phyloP scores from a whole-genome alignment of 2,113 vertebrate species.

The Anguilla japonica region DNA sequence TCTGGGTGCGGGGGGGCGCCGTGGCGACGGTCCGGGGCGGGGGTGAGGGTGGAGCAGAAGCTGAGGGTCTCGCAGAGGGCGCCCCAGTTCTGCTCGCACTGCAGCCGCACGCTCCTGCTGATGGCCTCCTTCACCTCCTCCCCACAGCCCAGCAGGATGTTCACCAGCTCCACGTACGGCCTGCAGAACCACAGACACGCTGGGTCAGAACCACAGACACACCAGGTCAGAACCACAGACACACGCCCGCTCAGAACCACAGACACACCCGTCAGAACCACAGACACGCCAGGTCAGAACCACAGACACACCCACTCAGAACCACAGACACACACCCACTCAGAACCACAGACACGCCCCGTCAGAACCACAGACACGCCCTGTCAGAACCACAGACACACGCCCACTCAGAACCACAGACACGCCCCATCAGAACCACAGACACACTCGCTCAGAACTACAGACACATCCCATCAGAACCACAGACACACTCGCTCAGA shows the following conservation, averaged over 20 bases:
- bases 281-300: neutral
- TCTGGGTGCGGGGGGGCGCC: constrained; percentile 64
- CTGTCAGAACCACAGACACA: neutral
- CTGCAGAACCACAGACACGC: constrained; percentile 57
- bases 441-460: no score
- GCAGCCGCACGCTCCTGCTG: constrained; percentile 83
- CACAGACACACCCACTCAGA: no score
- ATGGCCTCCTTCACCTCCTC: constrained; percentile 93
- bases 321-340: no score
- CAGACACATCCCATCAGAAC: neutral
- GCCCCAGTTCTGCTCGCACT: constrained; percentile 96
- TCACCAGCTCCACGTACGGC: constrained; percentile 93
- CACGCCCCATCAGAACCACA: no score
- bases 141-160: constrained; percentile 88
- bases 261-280: no score
- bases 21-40: constrained; percentile 59
- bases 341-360: constrained; percentile 2
- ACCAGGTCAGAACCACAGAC: neutral
- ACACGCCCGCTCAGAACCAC: no score
- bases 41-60: constrained; percentile 79
- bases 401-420: no score
- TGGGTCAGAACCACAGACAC: neutral
- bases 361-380: neutral
- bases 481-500: constrained; percentile 3
- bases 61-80: constrained; percentile 90